Evolutionary conservation across 2,797 vertebrate species (phyloP).

Genomic region (Catostomus latipinnis): DNA sequence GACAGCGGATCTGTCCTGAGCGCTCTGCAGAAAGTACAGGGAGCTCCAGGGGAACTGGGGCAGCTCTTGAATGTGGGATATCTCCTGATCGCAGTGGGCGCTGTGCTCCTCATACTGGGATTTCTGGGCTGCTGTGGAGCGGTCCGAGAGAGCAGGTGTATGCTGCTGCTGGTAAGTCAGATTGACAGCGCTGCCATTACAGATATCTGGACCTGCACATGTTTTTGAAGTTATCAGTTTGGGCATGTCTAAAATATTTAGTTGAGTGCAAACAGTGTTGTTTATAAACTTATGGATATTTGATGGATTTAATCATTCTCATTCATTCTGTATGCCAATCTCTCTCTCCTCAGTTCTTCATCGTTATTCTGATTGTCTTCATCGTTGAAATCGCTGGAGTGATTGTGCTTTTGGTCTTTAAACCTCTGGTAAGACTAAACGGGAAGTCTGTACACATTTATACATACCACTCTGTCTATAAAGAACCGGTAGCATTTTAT

Average conservation of each 20-base stretch:
- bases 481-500: too few species aligned
- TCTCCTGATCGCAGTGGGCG: constrained; percentile 80
- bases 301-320: too few species aligned
- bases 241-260: too few species aligned
- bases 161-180: constrained; percentile 79
- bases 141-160: constrained; percentile 77
- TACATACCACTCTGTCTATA: not conserved
- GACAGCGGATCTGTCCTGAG: constrained; percentile 77
- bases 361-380: constrained; percentile 82
- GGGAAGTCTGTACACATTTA: not conserved
- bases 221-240: too few species aligned
- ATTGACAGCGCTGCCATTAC: too few species aligned
- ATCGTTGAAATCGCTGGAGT: constrained; percentile 81
- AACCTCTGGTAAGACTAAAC: constrained; percentile 72
- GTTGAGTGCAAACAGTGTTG: too few species aligned
- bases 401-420: constrained; percentile 80
- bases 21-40: constrained; percentile 67
- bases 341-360: constrained; percentile 78
- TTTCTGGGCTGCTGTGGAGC: constrained; percentile 85
- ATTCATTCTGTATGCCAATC: not conserved
- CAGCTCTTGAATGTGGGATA: constrained; percentile 82
- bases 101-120: constrained; percentile 78
- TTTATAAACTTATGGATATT: too few species aligned
- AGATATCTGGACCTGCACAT: too few species aligned
- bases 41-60: constrained; percentile 62